phyloP scores from a whole-genome alignment of 2,888 invertebrate genomes.

The Chymomyza caudatula region DNA sequence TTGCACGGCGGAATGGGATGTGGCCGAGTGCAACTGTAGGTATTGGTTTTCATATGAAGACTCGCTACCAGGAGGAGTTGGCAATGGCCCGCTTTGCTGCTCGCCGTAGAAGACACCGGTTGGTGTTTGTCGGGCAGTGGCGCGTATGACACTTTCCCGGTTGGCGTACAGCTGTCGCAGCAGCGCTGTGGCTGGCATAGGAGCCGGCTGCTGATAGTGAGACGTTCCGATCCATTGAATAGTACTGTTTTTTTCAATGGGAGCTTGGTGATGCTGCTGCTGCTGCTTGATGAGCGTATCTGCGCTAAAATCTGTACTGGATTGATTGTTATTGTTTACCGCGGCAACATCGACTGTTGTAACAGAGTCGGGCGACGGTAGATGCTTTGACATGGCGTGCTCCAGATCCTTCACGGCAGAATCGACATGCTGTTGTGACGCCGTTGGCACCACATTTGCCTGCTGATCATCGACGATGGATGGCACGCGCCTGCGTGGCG shows the following conservation, averaged over 20 bases:
- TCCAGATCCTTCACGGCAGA: constrained; percentile 87
- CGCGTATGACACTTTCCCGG: constrained; percentile 95
- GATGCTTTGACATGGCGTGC: constrained; percentile 97
- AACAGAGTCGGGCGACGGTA: constrained; percentile 81
- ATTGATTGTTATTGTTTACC: constrained; percentile 65
- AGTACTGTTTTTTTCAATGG: constrained; percentile 80
- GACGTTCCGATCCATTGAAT: constrained; percentile 97
- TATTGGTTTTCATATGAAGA: constrained; percentile 84
- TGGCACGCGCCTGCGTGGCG: constrained; percentile 75
- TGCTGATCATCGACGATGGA: constrained; percentile 74
- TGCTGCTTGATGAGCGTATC: constrained; percentile 89
- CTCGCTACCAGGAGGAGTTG: constrained; percentile 94
- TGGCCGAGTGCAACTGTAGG: constrained; percentile 78
- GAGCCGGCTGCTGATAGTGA: constrained; percentile 79
- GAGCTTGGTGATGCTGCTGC: constrained; percentile 81
- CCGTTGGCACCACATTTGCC: constrained; percentile 33
- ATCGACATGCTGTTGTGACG: constrained; percentile 71
- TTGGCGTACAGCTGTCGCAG: constrained; percentile 94
- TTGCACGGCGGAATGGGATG: constrained; percentile 76
- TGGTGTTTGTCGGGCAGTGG: constrained; percentile 82
- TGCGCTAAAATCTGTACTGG: constrained; percentile 92
- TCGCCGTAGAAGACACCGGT: constrained; percentile 77
- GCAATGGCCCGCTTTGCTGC: constrained; percentile 84
- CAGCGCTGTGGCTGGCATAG: constrained; percentile 92
- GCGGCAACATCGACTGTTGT: constrained; percentile 76